Conservation (phyloP, 1,140 invertebrate genomes). For the Hycleus cichorii region DNA sequence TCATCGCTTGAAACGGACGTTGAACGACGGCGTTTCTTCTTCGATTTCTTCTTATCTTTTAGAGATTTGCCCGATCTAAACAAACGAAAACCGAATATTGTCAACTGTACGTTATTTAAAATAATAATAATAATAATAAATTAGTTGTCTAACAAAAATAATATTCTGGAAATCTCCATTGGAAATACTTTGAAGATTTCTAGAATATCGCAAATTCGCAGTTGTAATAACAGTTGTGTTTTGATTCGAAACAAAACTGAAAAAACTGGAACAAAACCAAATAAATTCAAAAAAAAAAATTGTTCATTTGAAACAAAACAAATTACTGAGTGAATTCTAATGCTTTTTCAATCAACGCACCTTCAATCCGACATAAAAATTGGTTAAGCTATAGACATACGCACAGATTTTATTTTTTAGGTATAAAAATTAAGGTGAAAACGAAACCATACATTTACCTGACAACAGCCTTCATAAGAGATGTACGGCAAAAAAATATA, state of each 20-base stretch:
- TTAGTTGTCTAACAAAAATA: too few relatives aligned
- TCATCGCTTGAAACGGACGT: slow-evolving; percentile 25
- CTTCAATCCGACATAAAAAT: slow-evolving; percentile 30
- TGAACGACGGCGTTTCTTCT: slow-evolving; percentile 25
- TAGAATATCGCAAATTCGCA: too few relatives aligned
- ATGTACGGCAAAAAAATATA: slow-evolving; percentile 36
- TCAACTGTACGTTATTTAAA: too few relatives aligned
- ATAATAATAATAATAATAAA: too few relatives aligned
- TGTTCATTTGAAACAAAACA: not conserved
- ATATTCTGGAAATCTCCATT: too few relatives aligned
- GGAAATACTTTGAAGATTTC: too few relatives aligned
- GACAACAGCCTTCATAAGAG: slow-evolving; percentile 30
- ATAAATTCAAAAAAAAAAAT: slow-evolving; percentile 10
- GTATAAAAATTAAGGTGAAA: slow-evolving; percentile 24
- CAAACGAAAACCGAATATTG: slow-evolving; percentile 6
- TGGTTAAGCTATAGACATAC: slow-evolving; percentile 30
- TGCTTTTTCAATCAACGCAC: slow-evolving; percentile 29
- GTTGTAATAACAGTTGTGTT: not conserved
- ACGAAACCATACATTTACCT: slow-evolving; percentile 33
- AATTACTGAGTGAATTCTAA: slow-evolving; percentile 21
- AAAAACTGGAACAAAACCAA: not conserved
- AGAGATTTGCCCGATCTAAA: slow-evolving; percentile 30
- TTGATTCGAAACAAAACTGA: not conserved
- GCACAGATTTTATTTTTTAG: slow-evolving; percentile 26
- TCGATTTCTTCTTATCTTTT: slow-evolving; percentile 37